Evolutionary conservation across 2,113 vertebrate genomes (phyloP).

Genomic region (Garra rufa): DNA sequence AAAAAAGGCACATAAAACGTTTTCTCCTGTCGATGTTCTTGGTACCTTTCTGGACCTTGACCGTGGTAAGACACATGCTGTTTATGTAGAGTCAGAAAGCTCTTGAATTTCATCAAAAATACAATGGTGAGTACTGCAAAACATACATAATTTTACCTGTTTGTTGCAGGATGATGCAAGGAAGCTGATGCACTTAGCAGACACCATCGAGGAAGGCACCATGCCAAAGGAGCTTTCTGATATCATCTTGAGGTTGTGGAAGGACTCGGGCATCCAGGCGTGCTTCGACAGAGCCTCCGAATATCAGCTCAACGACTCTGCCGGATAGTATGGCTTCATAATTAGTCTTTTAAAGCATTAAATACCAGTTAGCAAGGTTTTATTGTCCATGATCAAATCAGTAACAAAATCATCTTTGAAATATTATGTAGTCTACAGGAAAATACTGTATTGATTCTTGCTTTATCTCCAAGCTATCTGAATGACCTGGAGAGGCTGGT

Average conservation of each 20-base stretch:
- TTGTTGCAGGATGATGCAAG: slow-evolving; percentile 87
- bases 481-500: slow-evolving; percentile 90
- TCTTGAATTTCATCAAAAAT: too few relatives aligned
- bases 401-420: not conserved
- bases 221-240: slow-evolving; percentile 97
- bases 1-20: too few relatives aligned
- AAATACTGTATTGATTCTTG: not conserved
- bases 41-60: too few relatives aligned
- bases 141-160: not conserved
- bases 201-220: slow-evolving; percentile 94
- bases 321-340: slow-evolving; percentile 86
- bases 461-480: slow-evolving; percentile 82
- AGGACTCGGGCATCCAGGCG: slow-evolving; percentile 90
- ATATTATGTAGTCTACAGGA: too few relatives aligned
- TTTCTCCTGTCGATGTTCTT: too few relatives aligned
- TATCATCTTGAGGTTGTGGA: slow-evolving; percentile 93
- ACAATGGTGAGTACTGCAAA: too few relatives aligned
- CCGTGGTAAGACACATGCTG: too few relatives aligned
- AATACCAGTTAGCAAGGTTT: not conserved
- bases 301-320: slow-evolving; percentile 97
- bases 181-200: slow-evolving; percentile 92
- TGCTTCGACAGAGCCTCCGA: slow-evolving; percentile 95
- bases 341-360: not conserved
- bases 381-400: not conserved
- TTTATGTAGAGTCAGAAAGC: too few relatives aligned